A percentile compares a stretch with the other conserved stretches of the same genome.
Evolutionary conservation across 2,797 vertebrate genomes (phyloP).

Genomic region (Pseudomugil gertrudae): DNA sequence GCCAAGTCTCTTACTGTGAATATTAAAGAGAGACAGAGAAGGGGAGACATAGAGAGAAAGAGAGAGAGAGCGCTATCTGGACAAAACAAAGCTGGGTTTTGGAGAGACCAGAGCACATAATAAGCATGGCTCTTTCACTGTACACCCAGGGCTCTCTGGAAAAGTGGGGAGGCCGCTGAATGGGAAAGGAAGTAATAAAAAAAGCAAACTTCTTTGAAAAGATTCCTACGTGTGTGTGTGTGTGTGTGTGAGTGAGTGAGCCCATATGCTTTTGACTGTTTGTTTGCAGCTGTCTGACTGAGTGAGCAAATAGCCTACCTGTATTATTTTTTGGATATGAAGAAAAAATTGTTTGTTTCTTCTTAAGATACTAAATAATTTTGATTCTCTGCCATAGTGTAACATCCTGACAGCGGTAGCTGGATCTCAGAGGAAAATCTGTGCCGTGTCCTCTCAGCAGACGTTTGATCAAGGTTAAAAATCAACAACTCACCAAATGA

Average conservation of each 20-base stretch:
- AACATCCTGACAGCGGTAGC: slow-evolving; percentile 21
- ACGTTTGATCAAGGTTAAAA: slow-evolving; percentile 51
- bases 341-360: slow-evolving; percentile 9
- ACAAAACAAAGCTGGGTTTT: slow-evolving; percentile 81
- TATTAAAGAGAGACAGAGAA: slow-evolving; percentile 82
- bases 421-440: slow-evolving; percentile 27
- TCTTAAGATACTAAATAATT: slow-evolving; percentile 12
- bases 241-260: slow-evolving; percentile 36
- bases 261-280: slow-evolving; percentile 46
- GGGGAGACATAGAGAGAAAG: slow-evolving; percentile 51
- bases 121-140: slow-evolving; percentile 79
- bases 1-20: slow-evolving; percentile 85
- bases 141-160: slow-evolving; percentile 78
- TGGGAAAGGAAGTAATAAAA: slow-evolving; percentile 87
- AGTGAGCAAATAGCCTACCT: slow-evolving; percentile 42
- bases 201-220: slow-evolving; percentile 83
- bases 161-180: slow-evolving; percentile 79
- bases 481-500: slow-evolving; percentile 42
- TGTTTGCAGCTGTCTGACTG: slow-evolving; percentile 47
- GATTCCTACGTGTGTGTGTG: slow-evolving; percentile 64
- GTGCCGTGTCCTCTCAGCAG: slow-evolving; percentile 30
- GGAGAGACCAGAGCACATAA: slow-evolving; percentile 79
- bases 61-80: slow-evolving; percentile 72
- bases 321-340: slow-evolving; percentile 21
- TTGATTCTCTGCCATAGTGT: slow-evolving; percentile 12